Conservation (phyloP, 2,888 invertebrate species). For the Dinocampus coccinellae region DNA sequence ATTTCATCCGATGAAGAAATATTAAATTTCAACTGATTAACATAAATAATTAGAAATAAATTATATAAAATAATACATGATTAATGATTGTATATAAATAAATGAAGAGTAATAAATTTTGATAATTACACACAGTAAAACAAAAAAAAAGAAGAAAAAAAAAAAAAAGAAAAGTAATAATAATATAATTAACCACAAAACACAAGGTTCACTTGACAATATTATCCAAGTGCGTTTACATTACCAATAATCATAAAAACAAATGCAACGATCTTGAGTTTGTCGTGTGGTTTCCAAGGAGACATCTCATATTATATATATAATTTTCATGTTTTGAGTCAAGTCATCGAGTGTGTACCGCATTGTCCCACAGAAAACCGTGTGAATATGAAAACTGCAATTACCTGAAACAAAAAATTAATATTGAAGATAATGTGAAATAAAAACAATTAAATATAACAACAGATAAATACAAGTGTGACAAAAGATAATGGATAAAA, state of each 20-base stretch:
- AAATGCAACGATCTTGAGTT: conserved; percentile 26
- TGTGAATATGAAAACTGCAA: conserved; percentile 21
- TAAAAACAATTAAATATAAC: conserved; percentile 45
- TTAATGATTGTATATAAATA: too few relatives aligned
- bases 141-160: not conserved
- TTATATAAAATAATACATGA: not conserved
- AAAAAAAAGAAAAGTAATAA: conserved; percentile 4
- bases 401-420: conserved; percentile 62
- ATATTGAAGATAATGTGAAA: conserved; percentile 51
- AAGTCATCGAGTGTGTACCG: conserved; percentile 8
- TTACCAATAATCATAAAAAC: conserved; percentile 36
- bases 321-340: conserved; percentile 6
- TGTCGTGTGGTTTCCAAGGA: not conserved
- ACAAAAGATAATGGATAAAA: conserved; percentile 39
- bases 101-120: conserved; percentile 4
- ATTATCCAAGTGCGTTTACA: conserved; percentile 12
- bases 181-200: conserved; percentile 14
- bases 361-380: not conserved
- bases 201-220: conserved; percentile 3
- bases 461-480: conserved; percentile 29
- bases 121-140: conserved; percentile 7
- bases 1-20: not conserved
- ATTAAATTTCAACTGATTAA: not conserved
- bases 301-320: not conserved
- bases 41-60: not conserved